Conservation (phyloP, 2,888 invertebrate genomes). For the Ormyrus pomaceus region DNA sequence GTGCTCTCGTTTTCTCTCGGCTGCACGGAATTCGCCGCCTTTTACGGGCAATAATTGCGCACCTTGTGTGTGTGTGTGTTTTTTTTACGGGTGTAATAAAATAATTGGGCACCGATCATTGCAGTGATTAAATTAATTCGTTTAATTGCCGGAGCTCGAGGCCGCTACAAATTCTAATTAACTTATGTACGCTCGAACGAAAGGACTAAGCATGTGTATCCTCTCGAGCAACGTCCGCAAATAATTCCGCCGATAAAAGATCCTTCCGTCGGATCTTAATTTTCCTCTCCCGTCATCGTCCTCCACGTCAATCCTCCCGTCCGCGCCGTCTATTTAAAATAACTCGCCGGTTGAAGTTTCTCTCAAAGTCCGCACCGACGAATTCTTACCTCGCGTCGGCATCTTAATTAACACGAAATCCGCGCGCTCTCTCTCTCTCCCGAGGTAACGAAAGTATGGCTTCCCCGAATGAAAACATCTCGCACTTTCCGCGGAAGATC, state of each 20-base stretch:
- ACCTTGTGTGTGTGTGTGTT: not conserved
- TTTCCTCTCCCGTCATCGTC: not conserved
- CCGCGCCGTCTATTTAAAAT: constrained; percentile 31
- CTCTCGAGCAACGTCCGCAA: too few species aligned
- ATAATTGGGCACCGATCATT: not conserved
- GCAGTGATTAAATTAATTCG: constrained; percentile 4
- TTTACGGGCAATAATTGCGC: not conserved
- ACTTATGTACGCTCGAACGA: too few species aligned
- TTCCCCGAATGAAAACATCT: constrained; percentile 43
- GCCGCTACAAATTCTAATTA: too few species aligned
- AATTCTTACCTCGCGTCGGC: constrained; percentile 28
- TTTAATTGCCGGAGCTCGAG: not conserved
- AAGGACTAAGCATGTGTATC: too few species aligned
- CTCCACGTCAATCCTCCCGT: not conserved
- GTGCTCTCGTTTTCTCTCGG: too few species aligned
- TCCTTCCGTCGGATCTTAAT: too few species aligned
- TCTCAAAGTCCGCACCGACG: constrained; percentile 40
- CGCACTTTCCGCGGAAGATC: not conserved
- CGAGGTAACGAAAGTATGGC: not conserved
- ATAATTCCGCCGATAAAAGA: too few species aligned
- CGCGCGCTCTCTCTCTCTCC: not conserved
- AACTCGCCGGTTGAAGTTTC: constrained; percentile 34
- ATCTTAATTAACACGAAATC: constrained; percentile 52
- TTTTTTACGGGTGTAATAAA: not conserved
- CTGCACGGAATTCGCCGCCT: not conserved